These are phyloP conservation scores for Galeopterus variegatus DNA, from an alignment of 2,113 vertebrate species.

Conservation along the genomic window DNA sequence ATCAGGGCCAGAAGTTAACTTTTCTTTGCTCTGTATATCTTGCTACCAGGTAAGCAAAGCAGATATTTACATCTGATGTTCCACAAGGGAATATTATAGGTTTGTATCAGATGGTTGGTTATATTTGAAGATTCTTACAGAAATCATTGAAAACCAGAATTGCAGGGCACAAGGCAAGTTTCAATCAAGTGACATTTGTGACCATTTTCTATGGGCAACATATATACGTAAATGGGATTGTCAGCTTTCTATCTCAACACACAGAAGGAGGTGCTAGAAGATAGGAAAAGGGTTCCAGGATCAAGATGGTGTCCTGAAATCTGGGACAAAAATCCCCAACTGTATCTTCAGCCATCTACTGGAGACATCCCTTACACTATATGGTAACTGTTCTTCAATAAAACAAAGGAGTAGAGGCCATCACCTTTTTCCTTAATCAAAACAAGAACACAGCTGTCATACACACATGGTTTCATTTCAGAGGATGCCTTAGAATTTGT, in stretches of 20 bases:
- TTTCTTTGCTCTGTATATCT: conserved; percentile 70
- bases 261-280: neutral
- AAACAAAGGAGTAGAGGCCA: neutral
- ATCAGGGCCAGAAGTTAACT: conserved; percentile 87
- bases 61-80: conserved; percentile 56
- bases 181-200: conserved; percentile 38
- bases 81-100: neutral
- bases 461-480: neutral
- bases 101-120: neutral
- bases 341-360: neutral
- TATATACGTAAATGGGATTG: neutral
- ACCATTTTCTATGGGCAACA: conserved; percentile 8
- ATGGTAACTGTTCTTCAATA: neutral
- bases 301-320: neutral
- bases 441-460: neutral
- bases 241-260: neutral
- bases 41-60: conserved; percentile 49
- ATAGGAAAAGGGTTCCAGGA: neutral
- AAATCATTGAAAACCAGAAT: neutral
- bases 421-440: neutral
- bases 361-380: neutral
- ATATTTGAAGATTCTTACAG: neutral
- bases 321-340: neutral
- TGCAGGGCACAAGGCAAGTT: neutral
- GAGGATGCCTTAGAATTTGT: neutral